A percentile compares a stretch with the other conserved stretches of the same genome.
Evolutionary conservation across 2,797 vertebrate species (phyloP).

Genomic region (Melanotaenia pygmaea): DNA sequence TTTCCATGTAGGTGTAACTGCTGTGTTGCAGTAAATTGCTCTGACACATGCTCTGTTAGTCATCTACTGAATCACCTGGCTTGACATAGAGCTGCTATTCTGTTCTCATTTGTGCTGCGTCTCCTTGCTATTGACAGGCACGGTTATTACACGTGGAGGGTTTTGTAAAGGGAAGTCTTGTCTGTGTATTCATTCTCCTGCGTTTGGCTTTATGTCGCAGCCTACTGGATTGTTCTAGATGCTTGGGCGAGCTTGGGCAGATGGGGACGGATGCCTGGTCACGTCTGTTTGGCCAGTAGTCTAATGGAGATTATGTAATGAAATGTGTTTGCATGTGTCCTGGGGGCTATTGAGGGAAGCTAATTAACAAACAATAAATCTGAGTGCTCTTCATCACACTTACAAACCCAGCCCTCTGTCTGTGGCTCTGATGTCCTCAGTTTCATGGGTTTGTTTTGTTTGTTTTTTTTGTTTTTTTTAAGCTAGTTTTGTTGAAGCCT

Average conservation of each 20-base stretch:
- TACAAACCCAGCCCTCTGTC: slow-evolving; percentile 15
- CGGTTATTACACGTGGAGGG: not conserved
- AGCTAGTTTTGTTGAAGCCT: slow-evolving; percentile 48
- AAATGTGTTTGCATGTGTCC: slow-evolving; percentile 23
- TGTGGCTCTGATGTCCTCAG: slow-evolving; percentile 12
- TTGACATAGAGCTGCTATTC: slow-evolving; percentile 16
- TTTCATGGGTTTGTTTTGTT: slow-evolving; percentile 39
- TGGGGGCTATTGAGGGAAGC: slow-evolving; percentile 19
- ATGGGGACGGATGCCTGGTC: slow-evolving; percentile 40
- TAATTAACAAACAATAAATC: slow-evolving; percentile 52
- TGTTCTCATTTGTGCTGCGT: slow-evolving; percentile 8
- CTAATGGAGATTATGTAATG: slow-evolving; percentile 59
- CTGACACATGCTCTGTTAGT: slow-evolving; percentile 28
- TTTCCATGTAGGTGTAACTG: slow-evolving; percentile 10
- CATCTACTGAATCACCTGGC: slow-evolving; percentile 23
- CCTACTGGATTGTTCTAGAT: slow-evolving; percentile 33
- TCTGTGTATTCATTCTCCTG: slow-evolving; percentile 39
- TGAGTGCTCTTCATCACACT: slow-evolving; percentile 24
- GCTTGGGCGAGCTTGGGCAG: slow-evolving; percentile 20
- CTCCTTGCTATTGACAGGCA: not conserved
- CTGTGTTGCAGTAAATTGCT: slow-evolving; percentile 15
- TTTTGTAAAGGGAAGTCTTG: slow-evolving; percentile 7
- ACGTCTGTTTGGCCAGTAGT: slow-evolving; percentile 45
- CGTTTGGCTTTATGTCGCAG: slow-evolving; percentile 27
- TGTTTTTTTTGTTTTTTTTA: not conserved